Conservation (phyloP, 2,888 invertebrate genomes). For the Noctua pronuba region DNA sequence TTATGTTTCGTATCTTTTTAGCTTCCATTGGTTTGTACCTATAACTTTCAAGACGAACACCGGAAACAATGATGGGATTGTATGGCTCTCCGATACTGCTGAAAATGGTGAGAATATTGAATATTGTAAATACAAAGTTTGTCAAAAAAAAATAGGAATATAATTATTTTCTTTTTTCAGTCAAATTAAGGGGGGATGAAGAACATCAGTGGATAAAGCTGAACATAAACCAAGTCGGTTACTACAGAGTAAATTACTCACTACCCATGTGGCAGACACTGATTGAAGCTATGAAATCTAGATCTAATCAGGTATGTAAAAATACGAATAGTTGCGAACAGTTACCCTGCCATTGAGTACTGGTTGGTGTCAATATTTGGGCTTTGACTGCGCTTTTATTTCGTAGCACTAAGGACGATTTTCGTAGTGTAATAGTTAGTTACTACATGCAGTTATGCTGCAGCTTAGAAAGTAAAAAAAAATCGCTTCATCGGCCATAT, state of each 20-base stretch:
- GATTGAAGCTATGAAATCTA: conserved; percentile 75
- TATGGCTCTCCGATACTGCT: conserved; percentile 83
- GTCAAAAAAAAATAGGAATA: no score
- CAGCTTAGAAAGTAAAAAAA: neutral
- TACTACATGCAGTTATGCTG: neutral
- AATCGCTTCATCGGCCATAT: neutral
- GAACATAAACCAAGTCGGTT: conserved; percentile 96
- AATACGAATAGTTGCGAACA: neutral
- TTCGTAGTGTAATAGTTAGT: neutral
- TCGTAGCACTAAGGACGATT: neutral
- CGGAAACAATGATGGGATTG: conserved; percentile 76
- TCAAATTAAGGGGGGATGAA: conserved; percentile 85
- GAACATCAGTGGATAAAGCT: conserved; percentile 93
- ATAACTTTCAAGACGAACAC: conserved; percentile 93
- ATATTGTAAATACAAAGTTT: neutral
- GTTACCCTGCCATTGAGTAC: no score
- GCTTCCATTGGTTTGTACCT: conserved; percentile 96
- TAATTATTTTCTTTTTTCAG: conserved; percentile 77
- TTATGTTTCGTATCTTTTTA: conserved; percentile 75
- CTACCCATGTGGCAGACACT: conserved; percentile 91
- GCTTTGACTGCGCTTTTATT: neutral
- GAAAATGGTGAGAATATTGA: conserved; percentile 78
- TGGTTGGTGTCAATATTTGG: neutral
- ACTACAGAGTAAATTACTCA: conserved; percentile 96
- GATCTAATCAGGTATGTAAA: conserved; percentile 74